These are phyloP conservation scores for Dendrolimus punctatus DNA, from an alignment of 1,140 invertebrate genomes.

Conservation along the genomic window DNA sequence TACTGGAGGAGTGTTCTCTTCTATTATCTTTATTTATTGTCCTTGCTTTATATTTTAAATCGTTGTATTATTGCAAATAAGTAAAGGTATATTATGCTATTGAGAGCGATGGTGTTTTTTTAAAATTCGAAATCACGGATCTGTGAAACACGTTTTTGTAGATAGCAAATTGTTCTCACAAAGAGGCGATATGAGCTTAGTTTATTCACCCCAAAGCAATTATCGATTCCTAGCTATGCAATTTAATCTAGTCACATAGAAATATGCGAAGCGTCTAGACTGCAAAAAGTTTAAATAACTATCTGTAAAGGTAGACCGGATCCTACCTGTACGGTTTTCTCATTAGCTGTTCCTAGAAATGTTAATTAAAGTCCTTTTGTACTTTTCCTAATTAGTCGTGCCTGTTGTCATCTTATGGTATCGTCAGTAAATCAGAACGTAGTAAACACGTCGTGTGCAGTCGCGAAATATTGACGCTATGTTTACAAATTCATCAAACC, in stretches of 20 bases:
- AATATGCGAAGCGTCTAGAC: conserved; percentile 50
- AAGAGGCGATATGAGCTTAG: conserved; percentile 14
- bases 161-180: neutral
- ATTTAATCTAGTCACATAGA: conserved; percentile 47
- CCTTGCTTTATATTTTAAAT: no score
- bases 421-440: neutral
- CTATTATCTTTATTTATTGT: no score
- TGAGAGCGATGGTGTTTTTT: no score
- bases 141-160: no score
- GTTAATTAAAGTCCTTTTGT: neutral
- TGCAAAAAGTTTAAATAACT: conserved; percentile 15
- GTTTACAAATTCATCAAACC: conserved; percentile 10
- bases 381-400: conserved; percentile 1
- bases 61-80: no score
- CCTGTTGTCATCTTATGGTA: neutral
- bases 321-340: no score
- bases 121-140: no score
- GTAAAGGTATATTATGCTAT: no score
- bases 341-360: neutral
- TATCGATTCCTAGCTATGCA: conserved; percentile 43
- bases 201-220: conserved; percentile 47
- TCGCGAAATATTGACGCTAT: conserved; percentile 3
- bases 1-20: no score
- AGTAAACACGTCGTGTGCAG: conserved; percentile 1
- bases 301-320: no score